Base-by-base conservation (phyloP, 1,140 invertebrate species). In the Papilio dardanus region DNA sequence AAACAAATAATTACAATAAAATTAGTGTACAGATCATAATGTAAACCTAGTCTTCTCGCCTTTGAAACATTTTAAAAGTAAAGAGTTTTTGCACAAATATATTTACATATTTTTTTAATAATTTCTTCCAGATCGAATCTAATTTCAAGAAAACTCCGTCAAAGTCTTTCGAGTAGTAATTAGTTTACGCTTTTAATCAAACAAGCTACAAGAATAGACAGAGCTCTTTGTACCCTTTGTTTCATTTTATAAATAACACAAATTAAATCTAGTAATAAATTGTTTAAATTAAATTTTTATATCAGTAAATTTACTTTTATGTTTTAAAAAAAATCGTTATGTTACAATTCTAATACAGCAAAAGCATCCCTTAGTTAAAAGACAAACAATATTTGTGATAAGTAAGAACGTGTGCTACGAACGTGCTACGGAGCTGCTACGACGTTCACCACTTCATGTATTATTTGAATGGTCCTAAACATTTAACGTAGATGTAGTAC, bases 121-220 rank as follows among this genome's bases (percentile, higher is more conserved):
- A n/a, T 19, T 46, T 46, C n/a, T 46, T 37, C 10, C 5, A 19
- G 19, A 46, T 46, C 16, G 42, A 46, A 46, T 46, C 16, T n/a
- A 46, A 19, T 46, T 46, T n/a, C 42, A n/a, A 46, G 16, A 46
- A 46, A 46, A 46, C 42, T 46, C 42, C n/a, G 42, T n/a, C 42
- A 46, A 46, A 46, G 42, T 46, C 42, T n/a, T 12, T 42, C 40
- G 40, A 42, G 40, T 42, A 42, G 37, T 40, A 40, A 40, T 40
- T 40, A 40, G 40, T 42, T 16, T n/a, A 46, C 42, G 16, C 42
- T 46, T 46, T 46, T 46, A 46, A 46, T 46, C 42, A 46, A 46
- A 46, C 42, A 46, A 46, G 42, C n/a, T 46, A 19, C 16, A 16
- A 19, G 42, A 46, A 46, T 46, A 46, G 42, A 46, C 16, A 46